Evolutionary conservation across 2,888 invertebrate genomes (phyloP), one percentile per base, ranked within the genome.

Genomic region (Thera britannica): DNA sequence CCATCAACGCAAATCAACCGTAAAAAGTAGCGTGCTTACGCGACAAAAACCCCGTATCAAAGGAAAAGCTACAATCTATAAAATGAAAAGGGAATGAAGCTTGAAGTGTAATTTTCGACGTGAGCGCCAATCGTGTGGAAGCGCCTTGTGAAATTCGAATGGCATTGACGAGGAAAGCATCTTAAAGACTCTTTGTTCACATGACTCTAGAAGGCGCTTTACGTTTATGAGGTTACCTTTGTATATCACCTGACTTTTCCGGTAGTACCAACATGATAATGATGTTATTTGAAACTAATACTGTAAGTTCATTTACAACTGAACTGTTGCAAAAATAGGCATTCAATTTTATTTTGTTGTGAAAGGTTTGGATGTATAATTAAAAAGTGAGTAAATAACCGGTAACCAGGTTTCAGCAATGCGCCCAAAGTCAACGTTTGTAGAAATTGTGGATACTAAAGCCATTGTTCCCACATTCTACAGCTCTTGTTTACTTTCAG

Each of bases 141-240:
- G 66, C 65, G 71, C 69, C 71, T 70, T 72, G 65, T 72, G 73
- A 72, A 75, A 72, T 65, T 58, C 65, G 71, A 72, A 51, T 44
- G 59, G 72, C 65, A 65, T 55, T 67, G 67, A 72, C 64, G 65
- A 68, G 64, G 51, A 54, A 56, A 65, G 46, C 62, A 63, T 64
- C 61, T 12, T 70, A 66, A 35, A 70, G 62, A 52, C 62, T 66
- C 65, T 62, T 66, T 66, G 65, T 63, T 69, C 52, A 65, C 55
- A 41, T 62, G 56, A 63, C 62, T 52, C 67, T 11, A 54, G 61
- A 48, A 12, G 48, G 54, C 68, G 54, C 58, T 59, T 38, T 58
- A 48, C 11, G 9, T 3, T 23, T 23, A 38, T 48, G 49, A 58
- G 34, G n/a, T 52, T n/a, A 36, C 34, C 34, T 11, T 4, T 23